These are phyloP conservation scores for Ectemnius continuus DNA, from an alignment of 2,888 invertebrate genomes.

Conservation along the genomic window DNA sequence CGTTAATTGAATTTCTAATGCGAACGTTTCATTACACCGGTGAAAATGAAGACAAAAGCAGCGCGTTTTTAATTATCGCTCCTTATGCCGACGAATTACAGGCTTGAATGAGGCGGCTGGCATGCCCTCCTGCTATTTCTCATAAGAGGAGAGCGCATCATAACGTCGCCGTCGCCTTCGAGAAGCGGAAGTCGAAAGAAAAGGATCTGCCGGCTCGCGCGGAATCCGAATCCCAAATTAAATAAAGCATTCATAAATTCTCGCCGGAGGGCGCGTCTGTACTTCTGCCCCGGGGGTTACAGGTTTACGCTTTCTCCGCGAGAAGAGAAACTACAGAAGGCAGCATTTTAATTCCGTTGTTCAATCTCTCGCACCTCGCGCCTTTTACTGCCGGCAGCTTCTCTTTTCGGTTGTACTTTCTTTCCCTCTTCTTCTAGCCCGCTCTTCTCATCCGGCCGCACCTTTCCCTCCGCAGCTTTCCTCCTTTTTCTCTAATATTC, in stretches of 20 bases:
- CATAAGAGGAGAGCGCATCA: too few relatives aligned
- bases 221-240: constrained; percentile 62
- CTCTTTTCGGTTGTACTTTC: constrained; percentile 8
- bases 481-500: constrained; percentile 58
- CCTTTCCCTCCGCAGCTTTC: constrained; percentile 27
- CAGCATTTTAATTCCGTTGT: constrained; percentile 51
- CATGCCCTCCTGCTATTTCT: too few relatives aligned
- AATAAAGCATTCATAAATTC: constrained; percentile 70
- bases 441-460: constrained; percentile 41
- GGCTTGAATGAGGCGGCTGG: constrained; percentile 5
- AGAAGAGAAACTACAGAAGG: constrained; percentile 40
- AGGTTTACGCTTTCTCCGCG: constrained; percentile 30
- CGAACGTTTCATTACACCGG: constrained; percentile 54
- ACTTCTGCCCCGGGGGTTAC: constrained; percentile 17
- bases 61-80: constrained; percentile 64
- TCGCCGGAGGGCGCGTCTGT: constrained; percentile 1
- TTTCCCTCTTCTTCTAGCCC: neutral
- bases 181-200: constrained; percentile 3
- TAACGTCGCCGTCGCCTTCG: constrained; percentile 14
- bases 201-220: neutral
- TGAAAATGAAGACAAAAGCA: constrained; percentile 60
- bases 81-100: constrained; percentile 48
- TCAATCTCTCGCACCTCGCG: constrained; percentile 11
- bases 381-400: too few relatives aligned
- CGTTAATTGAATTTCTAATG: constrained; percentile 60